Base-by-base conservation (phyloP, 2,888 invertebrate species). In the Dolichomitus sp. region DNA sequence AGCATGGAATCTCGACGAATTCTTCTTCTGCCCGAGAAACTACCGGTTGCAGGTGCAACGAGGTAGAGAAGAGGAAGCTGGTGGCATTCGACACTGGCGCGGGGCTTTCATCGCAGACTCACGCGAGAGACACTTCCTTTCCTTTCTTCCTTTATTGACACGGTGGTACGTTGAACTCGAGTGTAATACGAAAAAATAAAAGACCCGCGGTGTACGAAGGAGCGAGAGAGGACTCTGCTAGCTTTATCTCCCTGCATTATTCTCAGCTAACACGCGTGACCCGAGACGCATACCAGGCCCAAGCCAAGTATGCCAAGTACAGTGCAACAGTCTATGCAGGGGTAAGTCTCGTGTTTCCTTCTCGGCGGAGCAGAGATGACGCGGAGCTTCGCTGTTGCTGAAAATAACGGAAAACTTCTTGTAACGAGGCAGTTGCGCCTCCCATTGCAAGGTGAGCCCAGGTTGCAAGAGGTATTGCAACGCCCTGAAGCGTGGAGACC, bases 261-360 rank as follows among this genome's bases (percentile, higher is more conserved):
- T 85, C 86, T 88, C 83, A 87, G 80, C 86, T 90, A 92, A 92
- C 89, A 88, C 87, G 91, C 91, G 88, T 91, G 89, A 88, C 87
- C 87, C 79, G 69, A 68, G 84, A 72, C 66, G 78, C 88, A 90
- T 91, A 90, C 90, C 90, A 87, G 85, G 75, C 63, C 57, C 73
- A 52, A 33, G 57, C 33, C 27, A 61, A 30, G 57, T 30, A 57
- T 57, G 57, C 75, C 57, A 75, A 80, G 63, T 74, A n/a, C 40
- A 63, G 52, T 70, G 66, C 14, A 68, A 30, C 45, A 63, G 63
- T 80, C 57, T 66, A 73, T 69, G 57, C 72, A 75, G 48, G 68
- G 74, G 61, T 77, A 57, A 42, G 77, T 80, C 73, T 77, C 80
- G 69, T 42, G 73, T 83, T 80, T 66, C 73, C 57, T 83, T 54